Conservation (phyloP, 2,797 vertebrate genomes). For the Coilia nasus region DNA sequence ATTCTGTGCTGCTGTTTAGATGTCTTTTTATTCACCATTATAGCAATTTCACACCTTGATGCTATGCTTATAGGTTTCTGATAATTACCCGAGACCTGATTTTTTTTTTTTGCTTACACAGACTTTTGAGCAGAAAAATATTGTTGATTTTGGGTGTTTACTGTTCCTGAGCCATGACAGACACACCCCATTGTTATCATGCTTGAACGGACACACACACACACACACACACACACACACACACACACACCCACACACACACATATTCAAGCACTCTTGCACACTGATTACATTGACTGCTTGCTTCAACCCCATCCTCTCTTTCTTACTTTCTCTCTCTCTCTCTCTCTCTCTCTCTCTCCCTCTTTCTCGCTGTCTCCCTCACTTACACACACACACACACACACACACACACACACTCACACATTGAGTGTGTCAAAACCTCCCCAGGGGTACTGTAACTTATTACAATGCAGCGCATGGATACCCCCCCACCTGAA, state of each 20-base stretch:
- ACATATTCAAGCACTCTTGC: too few relatives aligned
- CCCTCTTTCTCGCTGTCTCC: background rate
- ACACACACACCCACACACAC: too few relatives aligned
- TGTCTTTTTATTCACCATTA: background rate
- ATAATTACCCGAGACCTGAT: background rate
- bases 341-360: too few relatives aligned
- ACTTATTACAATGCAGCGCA: constrained; percentile 40
- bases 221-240: too few relatives aligned
- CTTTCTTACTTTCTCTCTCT: background rate
- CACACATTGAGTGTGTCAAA: background rate
- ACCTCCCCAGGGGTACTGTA: constrained; percentile 21
- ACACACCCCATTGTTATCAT: background rate
- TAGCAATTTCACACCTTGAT: background rate
- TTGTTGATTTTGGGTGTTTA: background rate
- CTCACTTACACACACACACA: background rate
- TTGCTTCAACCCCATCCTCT: background rate
- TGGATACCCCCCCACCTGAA: constrained; percentile 33
- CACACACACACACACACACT: background rate
- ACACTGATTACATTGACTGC: too few relatives aligned
- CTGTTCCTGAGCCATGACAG: background rate
- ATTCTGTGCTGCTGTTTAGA: background rate
- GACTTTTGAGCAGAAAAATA: background rate
- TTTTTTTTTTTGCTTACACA: background rate
- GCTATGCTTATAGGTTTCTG: background rate
- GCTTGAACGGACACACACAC: background rate